Conservation (phyloP, 2,113 vertebrate species). For the Hemichromis elongatus region DNA sequence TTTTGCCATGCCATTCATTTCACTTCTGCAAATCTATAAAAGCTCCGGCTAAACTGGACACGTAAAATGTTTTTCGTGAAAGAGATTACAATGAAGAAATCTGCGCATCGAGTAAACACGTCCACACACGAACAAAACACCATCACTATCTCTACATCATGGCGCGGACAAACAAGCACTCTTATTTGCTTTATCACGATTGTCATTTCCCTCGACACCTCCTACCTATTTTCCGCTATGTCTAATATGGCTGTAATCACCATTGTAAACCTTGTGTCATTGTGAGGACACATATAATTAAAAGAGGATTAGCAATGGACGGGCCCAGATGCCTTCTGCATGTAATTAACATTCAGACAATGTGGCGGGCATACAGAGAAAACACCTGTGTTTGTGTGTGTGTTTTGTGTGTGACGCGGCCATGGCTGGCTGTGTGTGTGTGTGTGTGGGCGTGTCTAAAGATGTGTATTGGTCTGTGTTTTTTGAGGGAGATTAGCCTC, state of each 20-base stretch:
- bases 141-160: neutral
- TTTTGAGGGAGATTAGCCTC: conserved; percentile 41
- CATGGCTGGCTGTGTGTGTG: neutral
- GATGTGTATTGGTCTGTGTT: conserved; percentile 1
- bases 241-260: conserved; percentile 67
- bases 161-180: conserved; percentile 27
- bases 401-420: neutral
- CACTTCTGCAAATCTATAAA: neutral
- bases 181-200: conserved; percentile 50
- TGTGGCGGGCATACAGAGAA: conserved; percentile 58
- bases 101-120: neutral
- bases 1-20: neutral
- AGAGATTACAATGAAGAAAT: neutral
- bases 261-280: conserved; percentile 70
- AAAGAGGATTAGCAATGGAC: conserved; percentile 69
- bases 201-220: conserved; percentile 41
- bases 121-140: neutral
- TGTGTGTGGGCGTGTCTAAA: conserved; percentile 24
- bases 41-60: neutral
- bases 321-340: conserved; percentile 67
- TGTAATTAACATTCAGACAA: conserved; percentile 74
- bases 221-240: conserved; percentile 49
- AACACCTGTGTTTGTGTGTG: conserved; percentile 65
- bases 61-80: neutral
- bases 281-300: conserved; percentile 72